Evolutionary conservation across 2,888 invertebrate genomes (phyloP).

Genomic region (Drosophila heteroneura): DNA sequence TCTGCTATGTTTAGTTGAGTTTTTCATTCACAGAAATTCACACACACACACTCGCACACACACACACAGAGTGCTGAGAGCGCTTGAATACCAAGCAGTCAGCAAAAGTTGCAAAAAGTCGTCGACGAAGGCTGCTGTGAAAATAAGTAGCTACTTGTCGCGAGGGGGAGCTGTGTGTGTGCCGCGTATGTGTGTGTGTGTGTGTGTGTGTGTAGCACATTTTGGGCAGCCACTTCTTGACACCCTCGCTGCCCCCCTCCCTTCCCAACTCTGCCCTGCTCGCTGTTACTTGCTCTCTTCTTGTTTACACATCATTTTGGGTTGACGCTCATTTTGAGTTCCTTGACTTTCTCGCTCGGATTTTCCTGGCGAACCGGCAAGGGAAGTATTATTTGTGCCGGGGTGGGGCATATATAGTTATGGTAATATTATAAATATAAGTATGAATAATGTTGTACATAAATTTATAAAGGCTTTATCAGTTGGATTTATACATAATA

Average conservation of each 20-base stretch:
- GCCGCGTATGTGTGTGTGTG: neutral
- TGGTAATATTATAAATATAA: slow-evolving; percentile 1
- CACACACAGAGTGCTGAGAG: slow-evolving; percentile 52
- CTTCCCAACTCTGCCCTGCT: neutral
- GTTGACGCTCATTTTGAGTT: slow-evolving; percentile 67
- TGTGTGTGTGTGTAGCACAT: slow-evolving; percentile 25
- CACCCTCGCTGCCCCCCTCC: slow-evolving; percentile 2
- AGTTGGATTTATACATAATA: neutral
- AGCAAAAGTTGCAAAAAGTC: slow-evolving; percentile 64
- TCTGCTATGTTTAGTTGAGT: slow-evolving; percentile 22
- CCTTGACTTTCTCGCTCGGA: slow-evolving; percentile 75
- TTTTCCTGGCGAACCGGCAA: slow-evolving; percentile 18
- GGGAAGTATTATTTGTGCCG: neutral
- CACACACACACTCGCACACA: slow-evolving; percentile 15
- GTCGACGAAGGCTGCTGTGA: slow-evolving; percentile 25
- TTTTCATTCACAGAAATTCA: slow-evolving; percentile 67
- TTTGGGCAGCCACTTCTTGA: slow-evolving; percentile 33
- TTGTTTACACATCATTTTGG: slow-evolving; percentile 70
- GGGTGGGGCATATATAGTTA: slow-evolving; percentile 14
- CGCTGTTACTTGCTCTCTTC: neutral
- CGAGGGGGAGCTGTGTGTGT: neutral
- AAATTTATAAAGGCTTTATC: neutral
- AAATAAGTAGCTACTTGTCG: slow-evolving; percentile 3
- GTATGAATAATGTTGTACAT: slow-evolving; percentile 2
- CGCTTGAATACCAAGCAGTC: slow-evolving; percentile 63